These are phyloP conservation scores for Tenebrosternarchus preto DNA, from an alignment of 2,113 vertebrate species.

Conservation along the genomic window DNA sequence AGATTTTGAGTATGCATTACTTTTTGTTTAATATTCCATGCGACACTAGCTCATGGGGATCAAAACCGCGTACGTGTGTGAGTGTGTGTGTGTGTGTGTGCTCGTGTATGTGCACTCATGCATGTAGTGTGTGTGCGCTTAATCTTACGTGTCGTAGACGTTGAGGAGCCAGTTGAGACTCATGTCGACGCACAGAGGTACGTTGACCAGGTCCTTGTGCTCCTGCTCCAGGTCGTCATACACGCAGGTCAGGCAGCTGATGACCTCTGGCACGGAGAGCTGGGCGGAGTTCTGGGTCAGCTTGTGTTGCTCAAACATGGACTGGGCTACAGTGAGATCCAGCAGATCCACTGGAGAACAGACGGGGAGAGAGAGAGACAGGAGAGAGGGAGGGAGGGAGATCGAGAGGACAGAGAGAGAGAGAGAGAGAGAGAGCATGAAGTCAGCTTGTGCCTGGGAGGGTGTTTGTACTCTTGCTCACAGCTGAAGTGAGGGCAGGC, in stretches of 20 bases:
- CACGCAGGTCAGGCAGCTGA: constrained; percentile 90
- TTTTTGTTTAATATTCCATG: too few relatives aligned
- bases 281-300: constrained; percentile 87
- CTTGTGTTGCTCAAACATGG: constrained; percentile 89
- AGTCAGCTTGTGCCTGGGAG: background rate
- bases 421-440: background rate
- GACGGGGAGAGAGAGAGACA: background rate
- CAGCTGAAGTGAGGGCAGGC: background rate
- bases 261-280: constrained; percentile 88
- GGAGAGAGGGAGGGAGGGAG: background rate
- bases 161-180: constrained; percentile 99
- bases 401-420: background rate
- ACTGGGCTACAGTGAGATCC: constrained; percentile 88
- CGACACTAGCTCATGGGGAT: too few relatives aligned
- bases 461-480: background rate
- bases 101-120: too few relatives aligned
- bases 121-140: background rate
- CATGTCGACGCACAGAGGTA: constrained; percentile 96
- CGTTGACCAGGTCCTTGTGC: constrained; percentile 92
- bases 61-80: too few relatives aligned
- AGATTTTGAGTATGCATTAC: too few relatives aligned
- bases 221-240: constrained; percentile 93
- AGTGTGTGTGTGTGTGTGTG: too few relatives aligned
- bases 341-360: constrained; percentile 87
- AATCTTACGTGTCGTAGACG: constrained; percentile 89